Percentiles rank a stretch among this genome's conserved stretches.
phyloP scores from a whole-genome alignment of 2,888 invertebrate genomes.

The Pandemis heparana region DNA sequence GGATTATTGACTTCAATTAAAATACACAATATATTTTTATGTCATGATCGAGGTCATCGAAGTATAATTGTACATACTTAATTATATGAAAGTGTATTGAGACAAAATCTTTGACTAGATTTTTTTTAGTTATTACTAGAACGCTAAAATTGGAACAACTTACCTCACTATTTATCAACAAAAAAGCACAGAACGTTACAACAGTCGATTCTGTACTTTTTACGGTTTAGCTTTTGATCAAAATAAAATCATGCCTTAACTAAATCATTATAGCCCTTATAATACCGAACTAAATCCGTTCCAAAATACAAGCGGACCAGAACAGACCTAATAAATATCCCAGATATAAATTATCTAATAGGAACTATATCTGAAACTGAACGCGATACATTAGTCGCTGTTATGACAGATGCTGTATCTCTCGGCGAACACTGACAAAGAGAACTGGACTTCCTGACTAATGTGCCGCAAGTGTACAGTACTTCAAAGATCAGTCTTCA shows the following conservation, averaged over 20 bases:
- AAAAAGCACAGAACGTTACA: not conserved
- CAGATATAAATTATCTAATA: conserved; percentile 43
- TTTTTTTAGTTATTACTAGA: not conserved
- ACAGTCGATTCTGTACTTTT: not conserved
- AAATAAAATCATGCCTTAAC: not conserved
- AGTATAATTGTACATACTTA: conserved; percentile 34
- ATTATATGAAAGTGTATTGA: too few relatives aligned
- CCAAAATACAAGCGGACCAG: not conserved
- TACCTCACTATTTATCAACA: not conserved
- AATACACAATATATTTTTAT: not conserved
- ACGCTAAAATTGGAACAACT: not conserved
- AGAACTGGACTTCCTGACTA: conserved; percentile 72
- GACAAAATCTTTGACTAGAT: too few relatives aligned
- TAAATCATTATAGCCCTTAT: not conserved
- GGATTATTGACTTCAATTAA: conserved; percentile 12
- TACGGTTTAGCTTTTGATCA: not conserved
- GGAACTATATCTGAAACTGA: conserved; percentile 57
- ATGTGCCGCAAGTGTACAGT: conserved; percentile 68
- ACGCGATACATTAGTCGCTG: conserved; percentile 62
- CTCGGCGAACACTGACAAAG: conserved; percentile 75
- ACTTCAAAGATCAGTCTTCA: conserved; percentile 45
- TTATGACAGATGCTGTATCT: conserved; percentile 73
- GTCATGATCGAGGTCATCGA: conserved; percentile 50
- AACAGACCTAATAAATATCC: conserved; percentile 48
- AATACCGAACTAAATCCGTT: conserved; percentile 1